Evolutionary conservation across 2,888 invertebrate species (phyloP).

Genomic region (Sphaerophoria rueppellii): DNA sequence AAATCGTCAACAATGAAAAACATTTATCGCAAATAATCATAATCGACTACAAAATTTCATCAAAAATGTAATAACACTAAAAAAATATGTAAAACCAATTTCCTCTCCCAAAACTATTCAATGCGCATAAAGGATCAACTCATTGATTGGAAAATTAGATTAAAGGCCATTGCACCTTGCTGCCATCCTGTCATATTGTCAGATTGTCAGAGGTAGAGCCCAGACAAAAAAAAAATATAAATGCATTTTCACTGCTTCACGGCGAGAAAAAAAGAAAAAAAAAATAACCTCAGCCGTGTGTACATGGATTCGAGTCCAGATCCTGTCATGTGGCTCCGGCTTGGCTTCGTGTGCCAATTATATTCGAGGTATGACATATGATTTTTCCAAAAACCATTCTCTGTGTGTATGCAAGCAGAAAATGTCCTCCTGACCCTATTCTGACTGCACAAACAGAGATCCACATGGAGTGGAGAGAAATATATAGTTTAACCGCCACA

Average conservation of each 20-base stretch:
- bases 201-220: background rate
- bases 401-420: conserved; percentile 50
- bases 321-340: conserved; percentile 62
- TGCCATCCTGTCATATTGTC: background rate
- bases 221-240: conserved; percentile 20
- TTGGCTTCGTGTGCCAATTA: conserved; percentile 70
- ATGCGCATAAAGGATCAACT: background rate
- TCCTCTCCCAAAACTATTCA: background rate
- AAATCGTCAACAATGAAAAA: background rate
- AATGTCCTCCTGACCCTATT: conserved; percentile 68
- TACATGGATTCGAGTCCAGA: conserved; percentile 61
- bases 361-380: conserved; percentile 64
- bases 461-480: background rate
- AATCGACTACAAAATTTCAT: background rate
- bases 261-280: conserved; percentile 42
- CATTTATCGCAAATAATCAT: background rate
- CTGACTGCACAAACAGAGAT: conserved; percentile 8
- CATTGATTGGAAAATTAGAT: conserved; percentile 45
- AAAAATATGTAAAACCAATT: background rate
- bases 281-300: conserved; percentile 32
- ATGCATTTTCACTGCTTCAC: conserved; percentile 46
- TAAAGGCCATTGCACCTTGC: conserved; percentile 55
- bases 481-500: conserved; percentile 11
- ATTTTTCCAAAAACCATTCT: conserved; percentile 31
- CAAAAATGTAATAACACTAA: background rate